phyloP scores from a whole-genome alignment of 2,113 vertebrate species.

The Salvelinus alpinus region DNA sequence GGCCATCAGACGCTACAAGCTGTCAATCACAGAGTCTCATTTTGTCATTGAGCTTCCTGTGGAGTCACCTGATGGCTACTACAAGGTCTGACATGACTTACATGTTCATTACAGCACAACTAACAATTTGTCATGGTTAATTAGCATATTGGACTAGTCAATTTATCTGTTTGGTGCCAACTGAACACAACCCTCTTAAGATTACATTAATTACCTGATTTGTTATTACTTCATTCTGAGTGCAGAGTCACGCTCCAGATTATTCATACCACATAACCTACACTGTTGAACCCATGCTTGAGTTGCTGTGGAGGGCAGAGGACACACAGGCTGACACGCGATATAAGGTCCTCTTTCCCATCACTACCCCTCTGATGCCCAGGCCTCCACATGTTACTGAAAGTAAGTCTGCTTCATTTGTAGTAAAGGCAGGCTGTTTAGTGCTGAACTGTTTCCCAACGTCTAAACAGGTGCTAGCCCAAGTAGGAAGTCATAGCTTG shows the following conservation, averaged over 20 bases:
- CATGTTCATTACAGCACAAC: background rate
- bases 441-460: too few relatives aligned
- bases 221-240: constrained; percentile 22
- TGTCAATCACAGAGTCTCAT: constrained; percentile 59
- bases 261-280: constrained; percentile 67
- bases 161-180: constrained; percentile 9
- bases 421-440: background rate
- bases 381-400: constrained; percentile 33
- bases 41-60: constrained; percentile 75
- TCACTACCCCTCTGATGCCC: constrained; percentile 67
- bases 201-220: too few relatives aligned
- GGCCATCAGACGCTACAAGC: constrained; percentile 59
- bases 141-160: background rate
- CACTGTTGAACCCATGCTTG: constrained; percentile 72
- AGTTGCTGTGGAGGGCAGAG: constrained; percentile 63
- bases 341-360: constrained; percentile 73
- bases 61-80: constrained; percentile 78
- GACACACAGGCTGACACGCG: constrained; percentile 48
- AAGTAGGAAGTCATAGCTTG: too few relatives aligned
- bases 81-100: constrained; percentile 71
- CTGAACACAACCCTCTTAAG: background rate
- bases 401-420: constrained; percentile 45
- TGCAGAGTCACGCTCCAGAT: constrained; percentile 71
- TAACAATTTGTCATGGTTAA: too few relatives aligned
- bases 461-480: too few relatives aligned